Conservation (phyloP, 1,140 invertebrate species). For the Formica selysi region DNA sequence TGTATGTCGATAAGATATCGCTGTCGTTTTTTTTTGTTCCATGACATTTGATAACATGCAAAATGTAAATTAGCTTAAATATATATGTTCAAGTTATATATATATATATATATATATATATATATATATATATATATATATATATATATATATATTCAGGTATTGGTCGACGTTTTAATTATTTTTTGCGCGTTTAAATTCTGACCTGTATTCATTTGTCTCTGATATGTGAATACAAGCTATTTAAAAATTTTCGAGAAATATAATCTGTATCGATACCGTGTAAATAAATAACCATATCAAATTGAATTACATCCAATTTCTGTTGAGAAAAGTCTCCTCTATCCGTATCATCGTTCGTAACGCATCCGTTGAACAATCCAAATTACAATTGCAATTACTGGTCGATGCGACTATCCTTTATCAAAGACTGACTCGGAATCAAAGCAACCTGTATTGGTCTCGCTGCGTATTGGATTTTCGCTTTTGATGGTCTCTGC, state of each 20-base stretch:
- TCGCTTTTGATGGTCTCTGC: slow-evolving; percentile 11
- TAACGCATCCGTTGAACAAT: not conserved
- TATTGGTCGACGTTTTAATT: slow-evolving; percentile 5
- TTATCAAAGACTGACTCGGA: slow-evolving; percentile 34
- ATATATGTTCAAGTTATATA: too few relatives aligned
- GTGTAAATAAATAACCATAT: slow-evolving; percentile 16
- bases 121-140: too few relatives aligned
- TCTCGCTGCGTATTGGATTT: slow-evolving; percentile 26
- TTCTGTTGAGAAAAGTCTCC: not conserved
- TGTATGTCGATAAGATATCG: not conserved
- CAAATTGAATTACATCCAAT: not conserved
- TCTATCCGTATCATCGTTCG: not conserved
- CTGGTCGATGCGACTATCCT: not conserved
- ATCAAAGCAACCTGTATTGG: slow-evolving; percentile 27
- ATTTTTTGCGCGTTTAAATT: slow-evolving; percentile 36
- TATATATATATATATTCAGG: too few relatives aligned
- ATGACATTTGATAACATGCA: slow-evolving; percentile 3
- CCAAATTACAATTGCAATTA: slow-evolving; percentile 3
- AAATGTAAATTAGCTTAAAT: slow-evolving; percentile 4
- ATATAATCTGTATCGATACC: not conserved
- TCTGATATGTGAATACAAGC: not conserved
- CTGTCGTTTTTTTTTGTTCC: not conserved
- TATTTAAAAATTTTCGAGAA: not conserved
- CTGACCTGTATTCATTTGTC: not conserved
- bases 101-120: too few relatives aligned